Conservation (phyloP, 2,797 vertebrate species). For the Dryobates pubescens region DNA sequence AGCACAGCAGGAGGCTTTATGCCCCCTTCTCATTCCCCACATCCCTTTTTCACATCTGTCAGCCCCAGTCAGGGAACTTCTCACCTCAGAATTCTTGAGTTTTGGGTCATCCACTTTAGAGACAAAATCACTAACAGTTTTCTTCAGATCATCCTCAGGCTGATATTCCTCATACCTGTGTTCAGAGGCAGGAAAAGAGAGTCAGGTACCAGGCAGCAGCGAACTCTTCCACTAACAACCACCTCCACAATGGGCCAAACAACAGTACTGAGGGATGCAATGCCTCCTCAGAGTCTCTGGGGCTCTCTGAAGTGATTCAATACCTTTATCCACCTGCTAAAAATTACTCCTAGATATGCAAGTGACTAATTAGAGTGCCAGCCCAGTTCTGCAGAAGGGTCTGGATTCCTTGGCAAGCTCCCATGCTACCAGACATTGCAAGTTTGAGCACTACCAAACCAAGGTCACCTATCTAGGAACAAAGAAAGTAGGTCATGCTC, state of each 20-base stretch:
- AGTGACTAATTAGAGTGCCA: background rate
- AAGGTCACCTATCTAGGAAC: constrained; percentile 18
- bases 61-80: background rate
- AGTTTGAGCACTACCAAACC: background rate
- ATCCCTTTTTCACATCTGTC: background rate
- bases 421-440: background rate
- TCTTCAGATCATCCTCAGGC: constrained; percentile 89
- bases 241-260: background rate
- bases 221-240: background rate
- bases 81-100: constrained; percentile 94
- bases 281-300: background rate
- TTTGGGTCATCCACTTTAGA: constrained; percentile 96
- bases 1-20: background rate
- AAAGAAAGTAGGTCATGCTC: constrained; percentile 20
- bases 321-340: background rate
- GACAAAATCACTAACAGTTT: constrained; percentile 92
- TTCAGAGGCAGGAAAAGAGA: background rate
- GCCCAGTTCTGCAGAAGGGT: background rate
- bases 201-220: background rate
- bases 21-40: background rate
- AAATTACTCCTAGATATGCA: background rate
- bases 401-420: background rate
- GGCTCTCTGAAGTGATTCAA: background rate
- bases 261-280: background rate
- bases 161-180: constrained; percentile 93